phyloP scores from a whole-genome alignment of 2,888 invertebrate species.

The Resseliella maxima region DNA sequence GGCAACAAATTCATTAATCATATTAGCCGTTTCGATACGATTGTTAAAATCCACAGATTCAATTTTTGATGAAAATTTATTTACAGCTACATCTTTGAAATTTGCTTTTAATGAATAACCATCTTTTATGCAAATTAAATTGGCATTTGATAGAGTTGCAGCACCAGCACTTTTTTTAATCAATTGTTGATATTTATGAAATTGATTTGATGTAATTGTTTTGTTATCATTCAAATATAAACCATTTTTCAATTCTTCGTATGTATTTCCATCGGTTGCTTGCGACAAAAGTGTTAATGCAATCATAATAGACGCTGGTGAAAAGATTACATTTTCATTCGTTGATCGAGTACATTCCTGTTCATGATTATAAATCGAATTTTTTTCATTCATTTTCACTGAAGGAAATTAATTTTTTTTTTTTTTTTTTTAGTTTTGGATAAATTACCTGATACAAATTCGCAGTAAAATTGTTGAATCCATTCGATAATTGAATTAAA shows the following conservation, averaged over 20 bases:
- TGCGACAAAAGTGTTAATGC: slow-evolving; percentile 79
- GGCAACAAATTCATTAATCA: not conserved
- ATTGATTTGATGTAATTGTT: slow-evolving; percentile 61
- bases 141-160: slow-evolving; percentile 72
- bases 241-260: slow-evolving; percentile 71
- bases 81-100: not conserved
- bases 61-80: not conserved
- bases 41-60: slow-evolving; percentile 1
- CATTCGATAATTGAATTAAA: no score
- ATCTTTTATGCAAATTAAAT: slow-evolving; percentile 76
- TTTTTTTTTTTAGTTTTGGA: no score
- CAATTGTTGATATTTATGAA: slow-evolving; percentile 61
- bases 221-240: slow-evolving; percentile 68
- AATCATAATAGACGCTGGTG: slow-evolving; percentile 81
- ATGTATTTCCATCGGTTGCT: slow-evolving; percentile 76
- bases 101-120: slow-evolving; percentile 65
- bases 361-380: no score
- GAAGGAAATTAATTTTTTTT: no score
- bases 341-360: no score
- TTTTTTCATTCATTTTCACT: no score
- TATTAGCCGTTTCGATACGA: not conserved
- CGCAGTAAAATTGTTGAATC: no score
- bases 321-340: slow-evolving; percentile 63
- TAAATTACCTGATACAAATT: no score
- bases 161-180: slow-evolving; percentile 59